Evolutionary conservation across 1,140 invertebrate species (phyloP).

Genomic region (Steinernema khuongi): DNA sequence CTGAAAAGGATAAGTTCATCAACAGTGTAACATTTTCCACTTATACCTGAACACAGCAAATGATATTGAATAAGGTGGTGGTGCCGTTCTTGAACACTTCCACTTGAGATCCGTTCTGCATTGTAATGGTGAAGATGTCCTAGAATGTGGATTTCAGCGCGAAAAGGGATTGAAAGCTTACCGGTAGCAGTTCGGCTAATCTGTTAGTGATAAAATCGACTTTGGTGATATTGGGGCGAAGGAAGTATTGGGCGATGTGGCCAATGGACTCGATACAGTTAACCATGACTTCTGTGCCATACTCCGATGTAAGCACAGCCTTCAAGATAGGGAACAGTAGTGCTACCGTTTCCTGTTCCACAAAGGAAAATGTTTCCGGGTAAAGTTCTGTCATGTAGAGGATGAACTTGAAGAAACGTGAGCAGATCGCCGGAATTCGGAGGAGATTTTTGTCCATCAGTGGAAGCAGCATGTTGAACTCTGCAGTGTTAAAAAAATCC

Average conservation of each 20-base stretch:
- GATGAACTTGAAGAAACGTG: conserved; percentile 35
- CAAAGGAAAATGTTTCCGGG: conserved; percentile 19
- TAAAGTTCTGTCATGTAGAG: conserved; percentile 37
- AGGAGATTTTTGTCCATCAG: conserved; percentile 35
- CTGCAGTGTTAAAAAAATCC: conserved; percentile 5
- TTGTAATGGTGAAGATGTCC: neutral
- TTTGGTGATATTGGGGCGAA: neutral
- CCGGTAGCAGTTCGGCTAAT: neutral
- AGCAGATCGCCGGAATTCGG: conserved; percentile 28
- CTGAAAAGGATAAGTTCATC: neutral
- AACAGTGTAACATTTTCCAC: neutral
- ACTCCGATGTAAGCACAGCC: neutral
- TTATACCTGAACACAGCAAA: neutral
- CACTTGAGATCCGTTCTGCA: neutral
- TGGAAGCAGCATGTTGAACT: conserved; percentile 31
- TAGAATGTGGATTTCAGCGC: neutral
- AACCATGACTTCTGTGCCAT: neutral
- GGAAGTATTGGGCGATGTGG: neutral
- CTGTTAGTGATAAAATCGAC: neutral
- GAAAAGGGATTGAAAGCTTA: neutral
- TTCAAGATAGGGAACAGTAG: neutral
- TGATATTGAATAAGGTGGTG: neutral
- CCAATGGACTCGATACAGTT: neutral
- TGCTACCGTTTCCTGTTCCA: neutral
- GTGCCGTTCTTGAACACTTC: neutral